A percentile compares a stretch with the other conserved stretches of the same genome.
Evolutionary conservation across 2,888 invertebrate genomes (phyloP).

Genomic region (Lissonota sp.): DNA sequence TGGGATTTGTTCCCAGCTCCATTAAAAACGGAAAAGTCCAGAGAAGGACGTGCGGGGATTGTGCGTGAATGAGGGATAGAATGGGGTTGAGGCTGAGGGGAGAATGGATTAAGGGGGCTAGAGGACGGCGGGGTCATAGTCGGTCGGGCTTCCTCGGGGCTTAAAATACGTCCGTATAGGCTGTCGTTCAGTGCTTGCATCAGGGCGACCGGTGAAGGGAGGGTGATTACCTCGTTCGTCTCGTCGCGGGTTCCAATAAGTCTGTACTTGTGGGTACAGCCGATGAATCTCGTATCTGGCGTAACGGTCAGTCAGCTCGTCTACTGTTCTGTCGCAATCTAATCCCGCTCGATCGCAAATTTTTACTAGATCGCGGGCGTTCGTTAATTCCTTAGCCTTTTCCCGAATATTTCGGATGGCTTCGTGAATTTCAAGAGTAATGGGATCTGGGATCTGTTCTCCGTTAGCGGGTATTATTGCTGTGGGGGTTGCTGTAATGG

Average conservation of each 20-base stretch:
- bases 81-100: no score
- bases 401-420: background rate
- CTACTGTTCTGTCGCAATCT: background rate
- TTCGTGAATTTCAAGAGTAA: background rate
- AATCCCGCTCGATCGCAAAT: background rate
- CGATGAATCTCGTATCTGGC: background rate
- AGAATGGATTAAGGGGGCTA: no score
- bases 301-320: background rate
- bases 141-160: no score
- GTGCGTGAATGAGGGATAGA: no score
- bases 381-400: background rate
- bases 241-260: background rate
- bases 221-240: background rate
- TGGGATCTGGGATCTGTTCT: no score
- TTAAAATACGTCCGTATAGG: background rate
- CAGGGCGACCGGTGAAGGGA: background rate
- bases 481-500: background rate
- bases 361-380: constrained; percentile 21
- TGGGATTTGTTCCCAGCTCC: no score
- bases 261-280: background rate
- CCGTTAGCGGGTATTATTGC: no score
- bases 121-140: no score
- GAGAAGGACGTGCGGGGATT: no score
- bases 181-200: background rate
- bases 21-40: no score